phyloP scores from a whole-genome alignment of 2,113 vertebrate genomes.

The Lophochroa leadbeateri region DNA sequence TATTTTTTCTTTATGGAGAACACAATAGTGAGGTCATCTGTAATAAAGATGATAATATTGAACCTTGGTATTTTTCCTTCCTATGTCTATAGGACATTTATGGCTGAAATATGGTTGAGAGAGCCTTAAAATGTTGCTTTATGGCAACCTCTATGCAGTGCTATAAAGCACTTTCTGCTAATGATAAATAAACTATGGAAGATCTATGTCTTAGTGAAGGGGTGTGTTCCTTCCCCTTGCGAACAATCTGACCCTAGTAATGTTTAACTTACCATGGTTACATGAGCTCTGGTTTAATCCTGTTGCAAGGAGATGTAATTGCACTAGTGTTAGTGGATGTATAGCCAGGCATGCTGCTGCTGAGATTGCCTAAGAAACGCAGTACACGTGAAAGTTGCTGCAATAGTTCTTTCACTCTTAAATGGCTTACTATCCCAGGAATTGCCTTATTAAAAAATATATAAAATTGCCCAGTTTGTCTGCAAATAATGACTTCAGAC shows the following conservation, averaged over 20 bases:
- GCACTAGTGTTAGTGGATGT: background rate
- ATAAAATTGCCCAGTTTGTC: background rate
- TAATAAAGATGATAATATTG: conserved; percentile 83
- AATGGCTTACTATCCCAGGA: background rate
- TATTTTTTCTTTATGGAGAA: conserved; percentile 85
- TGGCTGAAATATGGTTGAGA: conserved; percentile 76
- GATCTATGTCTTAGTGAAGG: conserved; percentile 53
- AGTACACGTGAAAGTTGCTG: background rate
- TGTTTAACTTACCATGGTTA: conserved; percentile 31
- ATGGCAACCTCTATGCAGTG: conserved; percentile 77
- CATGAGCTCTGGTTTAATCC: background rate
- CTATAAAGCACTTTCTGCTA: conserved; percentile 79
- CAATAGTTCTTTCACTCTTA: background rate
- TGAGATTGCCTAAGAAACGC: background rate
- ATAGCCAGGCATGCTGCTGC: background rate
- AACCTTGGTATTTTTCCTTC: conserved; percentile 77
- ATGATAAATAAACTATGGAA: conserved; percentile 75
- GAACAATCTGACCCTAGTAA: conserved; percentile 47
- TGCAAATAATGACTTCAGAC: background rate
- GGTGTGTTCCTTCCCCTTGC: conserved; percentile 38
- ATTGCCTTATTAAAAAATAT: background rate
- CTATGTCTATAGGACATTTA: conserved; percentile 76
- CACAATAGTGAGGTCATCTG: conserved; percentile 88
- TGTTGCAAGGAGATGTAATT: background rate
- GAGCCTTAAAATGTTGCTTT: conserved; percentile 79